Evolutionary conservation across 2,113 vertebrate genomes (phyloP), one percentile per base, ranked within the genome.

Genomic region (Saimiri boliviensis): DNA sequence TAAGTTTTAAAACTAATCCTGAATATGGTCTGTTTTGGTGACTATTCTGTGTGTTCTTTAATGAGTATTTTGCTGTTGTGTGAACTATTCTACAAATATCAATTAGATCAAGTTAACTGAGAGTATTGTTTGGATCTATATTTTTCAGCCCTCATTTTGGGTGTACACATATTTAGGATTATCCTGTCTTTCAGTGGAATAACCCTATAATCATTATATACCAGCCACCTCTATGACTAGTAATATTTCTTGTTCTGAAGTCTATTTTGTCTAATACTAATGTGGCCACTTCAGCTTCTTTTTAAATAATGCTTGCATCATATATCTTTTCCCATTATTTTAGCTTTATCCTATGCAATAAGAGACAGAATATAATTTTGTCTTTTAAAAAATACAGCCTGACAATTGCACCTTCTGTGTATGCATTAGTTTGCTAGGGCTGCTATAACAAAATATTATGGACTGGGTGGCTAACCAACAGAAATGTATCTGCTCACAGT

Each of bases 1-100:
- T 82, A 82, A n/a, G 32, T 77, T 32, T 92, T 74, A 68, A 82
- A 88, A 60, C 32, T 85, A 47, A 47, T 10, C 4, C 30, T 4
- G 6, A 58, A 68, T 35, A 35, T 27, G 27, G 56, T 83, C 58
- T 89, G 56, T 58, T 96, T 96, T 82, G 25, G 37, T 88, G 30
- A 56, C 63, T 76, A 63, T 95, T 92, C 56, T 68, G 83, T 68
- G 25, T 76, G 68, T 32, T 88, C 45, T 76, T 73, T 35, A 56
- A 66, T 47, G 77, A 56, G 10, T 3, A 5, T 40, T 27, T 49
- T 92, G 45, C 27, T 81, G 82, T 16, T 82, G 76, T 30, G n/a
- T 74, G 47, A 47, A 30, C 20, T 20, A 32, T 74, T 68, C 30
- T 45, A 58, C 16, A 83, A 88, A 63, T 19, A 40, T 37, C n/a